Percentiles rank a stretch among this genome's conserved stretches.
phyloP scores from a whole-genome alignment of 2,888 invertebrate genomes.

The Myopa tessellatipennis region DNA sequence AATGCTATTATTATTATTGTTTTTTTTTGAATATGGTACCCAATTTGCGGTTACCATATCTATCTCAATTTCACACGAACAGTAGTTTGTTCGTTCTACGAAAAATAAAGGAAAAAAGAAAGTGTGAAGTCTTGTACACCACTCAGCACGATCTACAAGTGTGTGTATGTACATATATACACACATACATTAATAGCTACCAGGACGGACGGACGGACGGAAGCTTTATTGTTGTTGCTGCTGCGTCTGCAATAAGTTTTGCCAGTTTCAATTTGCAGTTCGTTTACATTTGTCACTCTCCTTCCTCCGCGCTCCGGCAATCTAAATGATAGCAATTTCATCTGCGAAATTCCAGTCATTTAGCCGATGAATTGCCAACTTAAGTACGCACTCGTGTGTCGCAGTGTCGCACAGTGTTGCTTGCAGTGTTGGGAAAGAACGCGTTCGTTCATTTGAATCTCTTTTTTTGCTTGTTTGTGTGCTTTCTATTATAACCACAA shows the following conservation, averaged over 20 bases:
- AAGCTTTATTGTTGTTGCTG: neutral
- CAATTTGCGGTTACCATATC: neutral
- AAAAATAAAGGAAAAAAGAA: conserved; percentile 8
- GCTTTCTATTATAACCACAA: too few relatives aligned
- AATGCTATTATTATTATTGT: too few relatives aligned
- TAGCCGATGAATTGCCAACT: neutral
- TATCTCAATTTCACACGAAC: neutral
- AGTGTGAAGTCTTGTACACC: neutral
- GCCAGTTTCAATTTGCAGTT: conserved; percentile 13
- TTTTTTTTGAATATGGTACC: neutral
- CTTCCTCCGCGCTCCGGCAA: neutral
- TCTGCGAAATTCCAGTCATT: neutral
- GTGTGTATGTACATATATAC: too few relatives aligned
- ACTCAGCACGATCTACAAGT: too few relatives aligned
- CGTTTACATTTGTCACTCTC: conserved; percentile 22
- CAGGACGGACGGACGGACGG: neutral
- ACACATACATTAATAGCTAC: neutral
- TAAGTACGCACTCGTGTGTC: too few relatives aligned
- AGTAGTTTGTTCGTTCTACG: too few relatives aligned
- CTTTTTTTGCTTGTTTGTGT: too few relatives aligned
- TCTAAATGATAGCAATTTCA: neutral
- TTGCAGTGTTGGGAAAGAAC: too few relatives aligned
- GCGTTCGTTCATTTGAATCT: too few relatives aligned
- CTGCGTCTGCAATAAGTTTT: neutral
- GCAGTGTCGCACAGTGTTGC: too few relatives aligned